Conservation (phyloP, 2,113 vertebrate genomes). For the Procapra przewalskii region DNA sequence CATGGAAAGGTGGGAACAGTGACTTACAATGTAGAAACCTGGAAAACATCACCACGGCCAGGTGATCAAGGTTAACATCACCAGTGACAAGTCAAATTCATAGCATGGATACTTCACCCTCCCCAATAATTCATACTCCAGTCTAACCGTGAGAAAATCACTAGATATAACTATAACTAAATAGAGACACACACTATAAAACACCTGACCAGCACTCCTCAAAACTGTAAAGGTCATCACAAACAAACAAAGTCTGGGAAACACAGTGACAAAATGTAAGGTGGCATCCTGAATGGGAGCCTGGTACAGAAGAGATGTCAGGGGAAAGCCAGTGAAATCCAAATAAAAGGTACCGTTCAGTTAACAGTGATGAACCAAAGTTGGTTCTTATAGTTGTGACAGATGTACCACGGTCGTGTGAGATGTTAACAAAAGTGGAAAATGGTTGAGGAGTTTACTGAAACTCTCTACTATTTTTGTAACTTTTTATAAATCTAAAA, state of each 20-base stretch:
- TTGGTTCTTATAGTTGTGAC: not conserved
- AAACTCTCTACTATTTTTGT: not conserved
- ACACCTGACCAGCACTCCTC: not conserved
- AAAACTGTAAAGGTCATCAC: not conserved
- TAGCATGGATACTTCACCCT: not conserved
- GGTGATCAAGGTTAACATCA: not conserved
- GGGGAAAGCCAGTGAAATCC: not conserved
- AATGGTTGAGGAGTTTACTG: not conserved
- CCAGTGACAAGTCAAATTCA: not conserved
- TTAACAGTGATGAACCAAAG: not conserved
- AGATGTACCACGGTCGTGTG: not conserved
- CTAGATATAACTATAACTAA: not conserved
- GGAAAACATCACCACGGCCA: not conserved
- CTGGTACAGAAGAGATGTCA: not conserved
- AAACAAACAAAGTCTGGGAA: slow-evolving; percentile 21
- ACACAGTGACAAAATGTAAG: not conserved
- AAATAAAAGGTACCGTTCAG: not conserved
- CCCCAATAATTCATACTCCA: not conserved
- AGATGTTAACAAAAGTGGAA: not conserved
- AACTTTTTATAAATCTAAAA: slow-evolving; percentile 16
- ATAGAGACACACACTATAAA: not conserved
- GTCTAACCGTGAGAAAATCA: not conserved
- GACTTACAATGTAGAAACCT: not conserved
- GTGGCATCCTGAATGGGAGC: not conserved
- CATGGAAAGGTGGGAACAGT: not conserved